Conservation (phyloP, 2,113 vertebrate genomes). For the Xyliphius kryptos region DNA sequence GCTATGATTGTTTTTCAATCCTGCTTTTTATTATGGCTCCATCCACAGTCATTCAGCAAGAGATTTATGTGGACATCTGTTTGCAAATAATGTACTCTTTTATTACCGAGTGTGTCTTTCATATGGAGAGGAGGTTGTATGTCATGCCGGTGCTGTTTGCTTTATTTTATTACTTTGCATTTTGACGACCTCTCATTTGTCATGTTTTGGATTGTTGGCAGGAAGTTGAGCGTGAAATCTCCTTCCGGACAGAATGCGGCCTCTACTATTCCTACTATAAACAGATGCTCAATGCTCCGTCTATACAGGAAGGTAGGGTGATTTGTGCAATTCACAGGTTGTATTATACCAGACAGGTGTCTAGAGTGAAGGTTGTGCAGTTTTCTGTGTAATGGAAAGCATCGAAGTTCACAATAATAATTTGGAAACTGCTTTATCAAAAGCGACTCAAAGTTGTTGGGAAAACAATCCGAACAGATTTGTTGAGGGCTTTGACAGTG, state of each 20-base stretch:
- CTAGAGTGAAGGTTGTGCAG: neutral
- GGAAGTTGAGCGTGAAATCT: slow-evolving; percentile 97
- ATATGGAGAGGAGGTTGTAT: neutral
- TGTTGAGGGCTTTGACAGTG: no score
- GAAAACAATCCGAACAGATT: neutral
- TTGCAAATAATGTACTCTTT: slow-evolving; percentile 4
- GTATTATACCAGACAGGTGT: neutral
- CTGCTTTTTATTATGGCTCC: slow-evolving; percentile 3
- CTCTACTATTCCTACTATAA: slow-evolving; percentile 99
- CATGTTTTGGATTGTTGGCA: slow-evolving; percentile 53
- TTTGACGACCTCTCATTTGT: slow-evolving; percentile 17
- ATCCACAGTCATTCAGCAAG: neutral
- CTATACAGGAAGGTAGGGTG: slow-evolving; percentile 80
- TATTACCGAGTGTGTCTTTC: slow-evolving; percentile 5
- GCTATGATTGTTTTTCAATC: slow-evolving; percentile 1
- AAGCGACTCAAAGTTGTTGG: neutral
- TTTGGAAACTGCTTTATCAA: neutral
- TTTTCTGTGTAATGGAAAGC: neutral
- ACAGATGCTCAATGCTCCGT: slow-evolving; percentile 86
- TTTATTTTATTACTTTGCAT: slow-evolving; percentile 13
- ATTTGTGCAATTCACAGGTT: neutral
- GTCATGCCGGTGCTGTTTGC: neutral
- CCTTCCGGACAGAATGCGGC: slow-evolving; percentile 94
- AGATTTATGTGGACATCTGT: neutral
- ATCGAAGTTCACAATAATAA: neutral